phyloP scores from a whole-genome alignment of 2,113 vertebrate genomes.

The Jaculus jaculus region DNA sequence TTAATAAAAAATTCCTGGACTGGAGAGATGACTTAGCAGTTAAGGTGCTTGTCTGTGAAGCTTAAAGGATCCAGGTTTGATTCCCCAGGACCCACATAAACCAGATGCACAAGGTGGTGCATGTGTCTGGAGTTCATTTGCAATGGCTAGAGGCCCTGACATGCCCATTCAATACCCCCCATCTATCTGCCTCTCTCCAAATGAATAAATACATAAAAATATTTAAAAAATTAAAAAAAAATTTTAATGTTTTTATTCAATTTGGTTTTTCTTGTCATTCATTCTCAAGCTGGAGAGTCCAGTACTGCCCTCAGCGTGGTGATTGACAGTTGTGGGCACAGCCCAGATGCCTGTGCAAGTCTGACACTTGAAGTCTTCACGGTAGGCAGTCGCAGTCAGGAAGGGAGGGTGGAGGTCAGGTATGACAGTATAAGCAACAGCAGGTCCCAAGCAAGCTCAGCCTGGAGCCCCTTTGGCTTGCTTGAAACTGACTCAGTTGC shows the following conservation, averaged over 20 bases:
- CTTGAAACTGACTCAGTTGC: neutral
- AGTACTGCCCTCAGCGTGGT: neutral
- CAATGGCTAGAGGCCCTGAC: too few species aligned
- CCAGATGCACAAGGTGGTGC: too few species aligned
- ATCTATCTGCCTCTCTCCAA: too few species aligned
- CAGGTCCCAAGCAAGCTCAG: neutral
- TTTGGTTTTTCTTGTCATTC: neutral
- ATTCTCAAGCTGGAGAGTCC: neutral
- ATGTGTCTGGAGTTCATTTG: too few species aligned
- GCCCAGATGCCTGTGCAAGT: neutral
- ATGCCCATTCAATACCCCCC: too few species aligned
- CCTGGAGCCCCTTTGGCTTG: neutral
- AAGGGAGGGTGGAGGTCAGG: neutral
- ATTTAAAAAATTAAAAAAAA: neutral
- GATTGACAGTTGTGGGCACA: neutral
- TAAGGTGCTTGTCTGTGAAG: too few species aligned
- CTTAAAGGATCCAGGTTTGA: too few species aligned
- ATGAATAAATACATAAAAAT: too few species aligned
- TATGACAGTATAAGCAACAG: neutral
- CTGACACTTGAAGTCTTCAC: neutral
- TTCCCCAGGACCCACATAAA: too few species aligned
- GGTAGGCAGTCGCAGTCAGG: neutral
- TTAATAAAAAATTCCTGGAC: too few species aligned
- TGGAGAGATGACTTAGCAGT: too few species aligned
- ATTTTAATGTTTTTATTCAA: neutral